Evolutionary conservation across 2,797 vertebrate species (phyloP), one percentile per base, ranked within the genome.

Genomic region (Podargus strigoides): DNA sequence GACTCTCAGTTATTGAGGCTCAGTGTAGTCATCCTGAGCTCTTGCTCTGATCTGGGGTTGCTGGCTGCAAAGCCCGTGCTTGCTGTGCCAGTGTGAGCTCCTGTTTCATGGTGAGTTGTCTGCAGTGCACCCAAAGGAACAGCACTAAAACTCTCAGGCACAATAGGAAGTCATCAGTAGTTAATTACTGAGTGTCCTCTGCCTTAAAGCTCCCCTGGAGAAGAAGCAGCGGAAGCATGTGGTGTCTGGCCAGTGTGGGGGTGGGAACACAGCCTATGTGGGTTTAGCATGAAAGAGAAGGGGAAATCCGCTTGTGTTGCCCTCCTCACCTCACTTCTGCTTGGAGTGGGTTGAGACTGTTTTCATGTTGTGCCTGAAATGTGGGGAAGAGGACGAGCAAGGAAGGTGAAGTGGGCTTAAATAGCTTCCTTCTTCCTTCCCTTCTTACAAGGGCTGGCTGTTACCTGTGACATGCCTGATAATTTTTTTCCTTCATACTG

Each of bases 301-400:
- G 46, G 63, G 36, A 82, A 87, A 28, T 73, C 44, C 0, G 0
- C n/a, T 89, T 0, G 1, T 0, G 0, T 41, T 74, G 42, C 36
- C 24, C 27, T 90, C 10, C 47, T 87, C 30, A 0, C n/a, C 47
- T 76, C 16, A 20, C 14, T 84, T 83, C 49, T 63, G 0, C 50
- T 60, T 56, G 30, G 34, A 6, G 14, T 69, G 36, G 16, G 36
- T 67, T 73, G 21, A 60, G 26, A 30, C 32, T 6, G 3, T 60
- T 77, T 60, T 75, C 55, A 37, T 12, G n/a, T 39, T 60, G 26
- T 63, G 36, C 32, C 63, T 89, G 53, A 87, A 84, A 56, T 32
- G 9, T 14, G 17, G n/a, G 28, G 32, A 83, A 60, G 60, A 69
- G 34, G 26, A 67, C 50, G 62, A 85, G 50, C 0, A 17, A 78